Base-by-base conservation (phyloP, 2,797 vertebrate genomes). In the Macropus fuliginosus region DNA sequence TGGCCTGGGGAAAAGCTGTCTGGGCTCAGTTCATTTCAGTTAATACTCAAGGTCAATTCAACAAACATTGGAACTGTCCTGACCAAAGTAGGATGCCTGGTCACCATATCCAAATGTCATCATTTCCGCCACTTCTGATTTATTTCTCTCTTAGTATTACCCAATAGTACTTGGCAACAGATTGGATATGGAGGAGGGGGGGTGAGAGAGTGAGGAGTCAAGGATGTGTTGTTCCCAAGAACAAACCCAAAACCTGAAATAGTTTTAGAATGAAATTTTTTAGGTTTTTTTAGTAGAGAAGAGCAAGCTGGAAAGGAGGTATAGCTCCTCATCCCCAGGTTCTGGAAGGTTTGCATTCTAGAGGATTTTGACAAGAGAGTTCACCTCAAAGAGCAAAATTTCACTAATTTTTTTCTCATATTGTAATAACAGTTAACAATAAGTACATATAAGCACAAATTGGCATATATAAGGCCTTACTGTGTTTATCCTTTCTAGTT, bases 171-270 rank as follows among this genome's bases (percentile, higher is more conserved):
- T 66, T 16, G 62, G 8, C 62, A 66, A 66, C 34, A 66, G 16
- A 40, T 21, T 81, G 6, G 18, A 21, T 40, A 81, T n/a, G 5
- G n/a, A 0, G 18, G n/a, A 1, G 16, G 21, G 1, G 1, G 5
- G 5, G 1, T 74, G 62, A 74, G 62, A 66, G 16, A 74, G 31
- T n/a, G 1, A 66, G 62, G 62, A 66, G 34, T 74, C 5, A 81
- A 40, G n/a, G n/a, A 40, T 81, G n/a, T 81, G n/a, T 24, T 81
- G 16, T 81, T 40, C n/a, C 21, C 14, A 40, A 81, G 16, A 40
- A 40, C 62, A 81, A 81, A 81, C 18, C 9, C 66, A 40, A 46
- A 81, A 81, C 24, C n/a, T 74, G 1, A 74, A 40, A 74, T 24
- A 40, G 66, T 8, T 74, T 40, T 21, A 24, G 6, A 74, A 40